Base-by-base conservation (phyloP, 2,797 vertebrate genomes). In the Sciaenops ocellatus region DNA sequence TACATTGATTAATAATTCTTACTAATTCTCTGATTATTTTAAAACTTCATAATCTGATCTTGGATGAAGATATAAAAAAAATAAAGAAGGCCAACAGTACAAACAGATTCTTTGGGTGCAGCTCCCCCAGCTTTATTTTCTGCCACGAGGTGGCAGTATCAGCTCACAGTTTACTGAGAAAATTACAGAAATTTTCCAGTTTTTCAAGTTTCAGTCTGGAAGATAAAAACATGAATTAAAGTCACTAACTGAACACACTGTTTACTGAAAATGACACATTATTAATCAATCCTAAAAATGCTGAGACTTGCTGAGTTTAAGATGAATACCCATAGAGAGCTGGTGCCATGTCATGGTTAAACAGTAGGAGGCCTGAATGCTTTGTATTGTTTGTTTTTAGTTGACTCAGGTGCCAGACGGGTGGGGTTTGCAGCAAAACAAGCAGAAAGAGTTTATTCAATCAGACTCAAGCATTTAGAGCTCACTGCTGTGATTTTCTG, bases 111-210 rank as follows among this genome's bases (percentile, higher is more conserved):
- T 30, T 10, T 22, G n/a, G 34, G 11, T 57, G 15, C 42, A 38
- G 10, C 11, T 0, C 7, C 12, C 22, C 3, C 42, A 57, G 22
- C 62, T 66, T 44, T 61, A 1, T 15, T 30, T 65, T 55, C 17
- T 8, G 5, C 85, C 91, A 89, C 85, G 56, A n/a, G 90, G 80
- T 76, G 90, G 69, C 86, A 87, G 83, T 54, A 30, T 89, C 56
- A 34, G 11, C 56, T 77, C 38, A 76, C 47, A 48, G 5, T 46
- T 61, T 3, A 26, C 24, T 34, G 26, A 38, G 12, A 6, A 10
- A 26, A 34, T 67, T 55, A 68, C 1, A 24, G 9, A 20, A 38
- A 9, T 38, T 1, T 34, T 34, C 6, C 9, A 11, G 2, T 34
- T 34, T 34, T 34, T 34, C 67, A 70, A 16, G 48, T 57, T 76